Conservation (phyloP, 2,113 vertebrate species). For the Anoplopoma fimbria region DNA sequence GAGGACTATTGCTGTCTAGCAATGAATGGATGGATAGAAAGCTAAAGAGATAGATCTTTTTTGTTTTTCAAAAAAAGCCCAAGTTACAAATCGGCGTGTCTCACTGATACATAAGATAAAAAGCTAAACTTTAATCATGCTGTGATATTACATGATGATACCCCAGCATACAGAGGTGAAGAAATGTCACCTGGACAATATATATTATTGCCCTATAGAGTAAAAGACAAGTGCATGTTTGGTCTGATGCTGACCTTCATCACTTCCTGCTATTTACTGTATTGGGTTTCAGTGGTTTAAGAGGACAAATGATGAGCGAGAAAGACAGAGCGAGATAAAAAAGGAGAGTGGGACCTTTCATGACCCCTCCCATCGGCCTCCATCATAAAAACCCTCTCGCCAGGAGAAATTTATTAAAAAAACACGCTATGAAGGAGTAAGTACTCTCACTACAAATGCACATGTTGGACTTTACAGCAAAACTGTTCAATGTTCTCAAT, state of each 20-base stretch:
- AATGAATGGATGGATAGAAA: not conserved
- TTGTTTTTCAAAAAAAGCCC: not conserved
- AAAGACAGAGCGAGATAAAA: no score
- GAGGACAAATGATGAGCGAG: not conserved
- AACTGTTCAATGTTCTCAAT: not conserved
- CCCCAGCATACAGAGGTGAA: not conserved
- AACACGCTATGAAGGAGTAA: not conserved
- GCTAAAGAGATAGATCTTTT: not conserved
- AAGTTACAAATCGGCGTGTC: not conserved
- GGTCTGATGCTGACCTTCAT: not conserved
- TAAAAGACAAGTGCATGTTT: not conserved
- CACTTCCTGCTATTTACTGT: not conserved
- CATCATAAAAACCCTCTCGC: not conserved
- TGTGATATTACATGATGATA: no score
- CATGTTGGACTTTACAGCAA: not conserved
- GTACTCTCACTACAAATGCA: not conserved
- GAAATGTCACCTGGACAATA: not conserved
- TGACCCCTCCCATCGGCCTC: not conserved
- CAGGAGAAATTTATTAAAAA: not conserved
- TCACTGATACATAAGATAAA: not conserved
- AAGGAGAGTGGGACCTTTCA: not conserved
- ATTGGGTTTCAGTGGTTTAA: not conserved
- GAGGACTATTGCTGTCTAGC: constrained; percentile 4
- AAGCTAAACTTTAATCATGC: not conserved
- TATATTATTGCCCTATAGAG: not conserved